Evolutionary conservation across 1,140 invertebrate species (phyloP), one percentile per base, ranked within the genome.

Genomic region (Aphaenogaster rudis): DNA sequence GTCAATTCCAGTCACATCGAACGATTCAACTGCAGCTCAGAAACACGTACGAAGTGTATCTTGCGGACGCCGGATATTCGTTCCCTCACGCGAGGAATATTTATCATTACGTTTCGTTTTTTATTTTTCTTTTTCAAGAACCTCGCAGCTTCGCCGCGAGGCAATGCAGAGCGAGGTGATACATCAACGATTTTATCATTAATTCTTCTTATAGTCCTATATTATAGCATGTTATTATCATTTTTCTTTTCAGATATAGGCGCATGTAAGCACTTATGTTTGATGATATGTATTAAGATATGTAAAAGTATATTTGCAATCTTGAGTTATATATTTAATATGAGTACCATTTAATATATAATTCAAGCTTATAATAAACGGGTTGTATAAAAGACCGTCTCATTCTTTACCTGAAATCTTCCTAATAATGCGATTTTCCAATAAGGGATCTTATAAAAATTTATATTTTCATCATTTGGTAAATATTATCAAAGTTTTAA

Each of bases 321-420:
- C 86, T 94, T 93, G 91, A 93, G 93, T 93, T 94, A 88, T 94
- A 93, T 93, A 93, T 93, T 93, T 88, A 93, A 91, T 88, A 88
- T 89, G 89, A 89, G 90, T 91, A 93, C 86, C 91, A 93, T 93
- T 93, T 93, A 93, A 94, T 94, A 94, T 93, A 94, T 94, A 90
- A 93, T 94, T 94, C 92, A 93, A 93, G 92, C 92, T 92, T 94
- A 93, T 91, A 94, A 94, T 94, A 94, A 94, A 94, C 91, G 91
- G 92, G 93, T 94, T 94, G 93, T 94, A 94, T 93, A 94, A 89
- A 92, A 92, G 2, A 15, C 17, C 33, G 42, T 84, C 28, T 74
- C 33, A n/a, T 80, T 80, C 8, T 17, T 69, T 69, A 21, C 42
- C 45, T 15, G 4, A 80, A 59, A 50, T 77, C 11, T 17, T 13